These are phyloP conservation scores for Drosophila nasuta DNA, from an alignment of 1,140 invertebrate species.

Conservation along the genomic window DNA sequence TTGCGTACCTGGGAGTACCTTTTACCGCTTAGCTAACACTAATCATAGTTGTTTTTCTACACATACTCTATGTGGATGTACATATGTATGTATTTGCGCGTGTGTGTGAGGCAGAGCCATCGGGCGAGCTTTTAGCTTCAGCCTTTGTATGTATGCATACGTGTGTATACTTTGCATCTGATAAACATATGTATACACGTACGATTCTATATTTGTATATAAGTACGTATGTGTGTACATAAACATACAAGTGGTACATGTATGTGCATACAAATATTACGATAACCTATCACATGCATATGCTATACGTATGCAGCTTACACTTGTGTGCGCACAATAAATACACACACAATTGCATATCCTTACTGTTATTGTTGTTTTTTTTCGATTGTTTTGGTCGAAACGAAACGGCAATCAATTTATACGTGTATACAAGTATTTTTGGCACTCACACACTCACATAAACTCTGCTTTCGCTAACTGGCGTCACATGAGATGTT, in stretches of 20 bases:
- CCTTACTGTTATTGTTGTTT: constrained; percentile 40
- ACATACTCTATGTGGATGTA: constrained; percentile 1
- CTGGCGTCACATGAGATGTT: constrained; percentile 27
- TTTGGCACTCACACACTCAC: constrained; percentile 13
- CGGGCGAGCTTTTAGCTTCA: constrained; percentile 38
- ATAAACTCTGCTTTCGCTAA: constrained; percentile 8
- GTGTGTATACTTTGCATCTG: constrained; percentile 37
- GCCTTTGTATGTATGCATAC: background rate
- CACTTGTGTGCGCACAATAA: constrained; percentile 10
- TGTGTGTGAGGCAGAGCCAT: constrained; percentile 23
- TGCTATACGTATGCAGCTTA: background rate
- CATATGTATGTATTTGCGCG: background rate
- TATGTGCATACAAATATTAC: constrained; percentile 29
- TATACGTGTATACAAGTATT: constrained; percentile 13
- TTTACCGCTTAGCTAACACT: constrained; percentile 10
- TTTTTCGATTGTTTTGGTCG: constrained; percentile 42
- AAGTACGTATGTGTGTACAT: constrained; percentile 11
- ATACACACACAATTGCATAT: constrained; percentile 10
- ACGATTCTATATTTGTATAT: constrained; percentile 7
- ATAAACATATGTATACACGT: constrained; percentile 4
- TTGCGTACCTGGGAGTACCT: too few relatives aligned
- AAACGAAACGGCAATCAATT: constrained; percentile 19
- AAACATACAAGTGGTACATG: background rate
- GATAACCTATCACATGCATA: constrained; percentile 23
- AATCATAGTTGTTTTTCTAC: constrained; percentile 8